These are phyloP conservation scores for Heterochromis multidens DNA, from an alignment of 2,113 vertebrate genomes.

Conservation along the genomic window DNA sequence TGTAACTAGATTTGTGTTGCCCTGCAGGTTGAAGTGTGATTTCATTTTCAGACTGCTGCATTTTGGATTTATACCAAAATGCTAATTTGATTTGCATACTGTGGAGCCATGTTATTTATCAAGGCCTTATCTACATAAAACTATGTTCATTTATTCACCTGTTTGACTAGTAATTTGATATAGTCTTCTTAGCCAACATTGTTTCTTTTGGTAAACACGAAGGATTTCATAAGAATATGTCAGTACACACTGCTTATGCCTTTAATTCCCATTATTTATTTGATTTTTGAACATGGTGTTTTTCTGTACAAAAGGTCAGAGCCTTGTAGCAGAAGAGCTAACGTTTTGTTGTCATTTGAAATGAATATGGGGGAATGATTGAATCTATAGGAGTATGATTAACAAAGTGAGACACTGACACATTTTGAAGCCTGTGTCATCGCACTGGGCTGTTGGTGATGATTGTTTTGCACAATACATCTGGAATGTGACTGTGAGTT, in stretches of 20 bases:
- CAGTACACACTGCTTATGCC: background rate
- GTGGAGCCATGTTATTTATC: background rate
- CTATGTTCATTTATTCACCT: background rate
- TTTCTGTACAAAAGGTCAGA: background rate
- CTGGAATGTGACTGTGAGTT: background rate
- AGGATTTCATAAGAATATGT: background rate
- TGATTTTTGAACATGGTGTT: background rate
- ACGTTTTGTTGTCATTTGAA: slow-evolving; percentile 1
- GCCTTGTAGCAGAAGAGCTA: background rate
- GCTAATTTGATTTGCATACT: background rate
- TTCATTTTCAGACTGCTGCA: background rate
- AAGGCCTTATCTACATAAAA: background rate
- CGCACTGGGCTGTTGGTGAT: background rate
- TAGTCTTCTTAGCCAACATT: background rate
- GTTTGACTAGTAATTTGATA: background rate
- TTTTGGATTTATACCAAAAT: background rate
- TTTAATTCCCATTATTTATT: background rate
- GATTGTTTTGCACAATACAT: background rate
- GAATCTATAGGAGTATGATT: slow-evolving; percentile 25
- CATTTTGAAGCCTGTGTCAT: background rate
- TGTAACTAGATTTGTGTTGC: slow-evolving; percentile 28
- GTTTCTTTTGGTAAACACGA: background rate
- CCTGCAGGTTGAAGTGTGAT: background rate
- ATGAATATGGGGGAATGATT: slow-evolving; percentile 15
- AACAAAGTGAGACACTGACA: background rate